Evolutionary conservation across 2,113 vertebrate genomes (phyloP).

Genomic region (Malurus elegans): DNA sequence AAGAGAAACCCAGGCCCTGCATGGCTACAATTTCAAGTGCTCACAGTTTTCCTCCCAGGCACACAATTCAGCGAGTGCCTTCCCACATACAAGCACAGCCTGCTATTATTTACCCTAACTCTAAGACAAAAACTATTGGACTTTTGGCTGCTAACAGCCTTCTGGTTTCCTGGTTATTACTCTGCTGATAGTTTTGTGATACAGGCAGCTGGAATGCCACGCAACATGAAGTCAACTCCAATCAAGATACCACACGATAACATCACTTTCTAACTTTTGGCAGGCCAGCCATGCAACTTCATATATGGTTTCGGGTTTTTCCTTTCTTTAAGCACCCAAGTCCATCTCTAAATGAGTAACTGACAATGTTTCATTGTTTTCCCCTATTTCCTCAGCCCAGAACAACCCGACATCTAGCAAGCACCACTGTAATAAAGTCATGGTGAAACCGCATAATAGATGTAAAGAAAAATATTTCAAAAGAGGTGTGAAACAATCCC

Average conservation of each 20-base stretch:
- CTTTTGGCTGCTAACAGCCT: not conserved
- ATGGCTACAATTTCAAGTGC: not conserved
- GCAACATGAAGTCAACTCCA: not conserved
- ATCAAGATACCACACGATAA: not conserved
- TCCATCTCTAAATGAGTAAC: not conserved
- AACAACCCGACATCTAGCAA: not conserved
- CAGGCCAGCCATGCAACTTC: not conserved
- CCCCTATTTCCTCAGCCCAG: not conserved
- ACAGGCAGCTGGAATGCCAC: not conserved
- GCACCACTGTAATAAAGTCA: not conserved
- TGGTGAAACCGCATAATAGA: not conserved
- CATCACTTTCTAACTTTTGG: not conserved
- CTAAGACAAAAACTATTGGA: not conserved
- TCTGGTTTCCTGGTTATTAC: not conserved
- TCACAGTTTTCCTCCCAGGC: not conserved
- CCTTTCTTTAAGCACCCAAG: not conserved
- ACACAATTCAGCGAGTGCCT: not conserved
- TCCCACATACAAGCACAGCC: not conserved
- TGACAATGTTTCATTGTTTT: not conserved
- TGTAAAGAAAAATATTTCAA: slow-evolving; percentile 34
- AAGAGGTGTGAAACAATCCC: slow-evolving; percentile 29
- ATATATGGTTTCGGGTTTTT: not conserved
- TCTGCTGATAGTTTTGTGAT: not conserved
- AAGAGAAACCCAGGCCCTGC: not conserved
- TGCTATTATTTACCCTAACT: not conserved